Evolutionary conservation across 2,113 vertebrate species (phyloP).

Genomic region (Oncorhynchus masou): DNA sequence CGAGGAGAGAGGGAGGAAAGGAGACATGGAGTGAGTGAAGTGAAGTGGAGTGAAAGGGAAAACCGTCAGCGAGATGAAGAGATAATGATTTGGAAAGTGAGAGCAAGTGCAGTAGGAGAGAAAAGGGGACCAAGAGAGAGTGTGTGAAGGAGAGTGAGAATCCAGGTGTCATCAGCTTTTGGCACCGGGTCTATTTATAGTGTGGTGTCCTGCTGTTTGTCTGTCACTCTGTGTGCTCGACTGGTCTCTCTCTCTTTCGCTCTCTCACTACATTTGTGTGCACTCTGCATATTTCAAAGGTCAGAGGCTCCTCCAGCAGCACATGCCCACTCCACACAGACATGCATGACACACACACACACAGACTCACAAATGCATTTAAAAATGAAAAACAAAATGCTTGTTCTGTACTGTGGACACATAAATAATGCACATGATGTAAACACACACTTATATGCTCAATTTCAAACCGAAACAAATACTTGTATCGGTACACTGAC

Average conservation of each 20-base stretch:
- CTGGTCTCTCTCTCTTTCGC: slow-evolving; percentile 13
- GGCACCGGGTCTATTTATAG: slow-evolving; percentile 59
- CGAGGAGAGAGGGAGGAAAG: not conserved
- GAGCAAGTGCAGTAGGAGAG: not conserved
- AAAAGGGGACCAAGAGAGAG: not conserved
- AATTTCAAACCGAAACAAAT: not conserved
- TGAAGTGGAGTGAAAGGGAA: not conserved
- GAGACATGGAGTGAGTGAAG: not conserved
- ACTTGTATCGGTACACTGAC: not conserved
- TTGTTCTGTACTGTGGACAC: not conserved
- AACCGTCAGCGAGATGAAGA: not conserved
- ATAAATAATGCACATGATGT: not conserved
- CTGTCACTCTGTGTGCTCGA: slow-evolving; percentile 44
- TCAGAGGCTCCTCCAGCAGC: slow-evolving; percentile 32
- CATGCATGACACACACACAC: not conserved
- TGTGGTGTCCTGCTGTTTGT: slow-evolving; percentile 32
- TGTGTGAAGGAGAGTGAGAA: slow-evolving; percentile 19
- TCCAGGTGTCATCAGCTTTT: slow-evolving; percentile 51
- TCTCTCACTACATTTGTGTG: slow-evolving; percentile 30
- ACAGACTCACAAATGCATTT: not conserved
- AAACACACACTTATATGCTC: not conserved
- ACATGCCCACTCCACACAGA: slow-evolving; percentile 7
- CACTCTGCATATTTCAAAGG: slow-evolving; percentile 52
- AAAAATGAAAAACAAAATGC: not conserved
- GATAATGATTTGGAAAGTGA: not conserved